Percentiles rank a stretch among this genome's conserved stretches.
These are phyloP conservation scores for Hipposideros larvatus DNA, from an alignment of 2,797 vertebrate genomes.

Conservation along the genomic window DNA sequence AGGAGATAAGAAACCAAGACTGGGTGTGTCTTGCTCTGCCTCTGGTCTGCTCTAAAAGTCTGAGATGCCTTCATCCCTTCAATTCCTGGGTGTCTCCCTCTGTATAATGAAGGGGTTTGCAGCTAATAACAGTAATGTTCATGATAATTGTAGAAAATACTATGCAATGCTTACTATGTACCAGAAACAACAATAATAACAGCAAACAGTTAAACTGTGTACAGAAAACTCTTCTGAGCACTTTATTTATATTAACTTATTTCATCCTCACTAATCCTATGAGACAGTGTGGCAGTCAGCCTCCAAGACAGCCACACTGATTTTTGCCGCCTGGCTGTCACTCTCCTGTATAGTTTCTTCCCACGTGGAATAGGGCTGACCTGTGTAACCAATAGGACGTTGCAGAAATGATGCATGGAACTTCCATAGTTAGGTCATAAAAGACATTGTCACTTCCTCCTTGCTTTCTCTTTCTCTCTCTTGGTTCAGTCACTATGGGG, in stretches of 20 bases:
- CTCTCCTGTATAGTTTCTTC: not conserved
- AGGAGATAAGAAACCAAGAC: not conserved
- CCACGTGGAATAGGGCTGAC: not conserved
- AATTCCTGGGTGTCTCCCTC: not conserved
- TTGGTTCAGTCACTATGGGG: not conserved
- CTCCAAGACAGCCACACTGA: not conserved
- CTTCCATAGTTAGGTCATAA: not conserved
- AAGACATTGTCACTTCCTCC: not conserved
- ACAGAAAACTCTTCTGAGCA: not conserved
- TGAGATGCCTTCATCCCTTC: not conserved
- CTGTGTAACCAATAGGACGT: not conserved
- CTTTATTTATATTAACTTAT: not conserved
- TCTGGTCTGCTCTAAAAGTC: not conserved
- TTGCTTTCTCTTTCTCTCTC: conserved; percentile 5
- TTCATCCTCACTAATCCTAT: not conserved
- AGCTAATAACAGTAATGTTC: not conserved
- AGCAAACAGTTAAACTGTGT: not conserved
- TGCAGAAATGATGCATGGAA: not conserved
- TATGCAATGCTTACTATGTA: not conserved
- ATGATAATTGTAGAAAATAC: not conserved
- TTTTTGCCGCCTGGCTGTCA: not conserved
- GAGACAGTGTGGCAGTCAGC: not conserved
- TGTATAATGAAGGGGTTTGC: not conserved
- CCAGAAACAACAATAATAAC: not conserved
- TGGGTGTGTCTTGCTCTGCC: not conserved